Evolutionary conservation across 1,140 invertebrate genomes (phyloP).

Genomic region (Zaprionus davidi): DNA sequence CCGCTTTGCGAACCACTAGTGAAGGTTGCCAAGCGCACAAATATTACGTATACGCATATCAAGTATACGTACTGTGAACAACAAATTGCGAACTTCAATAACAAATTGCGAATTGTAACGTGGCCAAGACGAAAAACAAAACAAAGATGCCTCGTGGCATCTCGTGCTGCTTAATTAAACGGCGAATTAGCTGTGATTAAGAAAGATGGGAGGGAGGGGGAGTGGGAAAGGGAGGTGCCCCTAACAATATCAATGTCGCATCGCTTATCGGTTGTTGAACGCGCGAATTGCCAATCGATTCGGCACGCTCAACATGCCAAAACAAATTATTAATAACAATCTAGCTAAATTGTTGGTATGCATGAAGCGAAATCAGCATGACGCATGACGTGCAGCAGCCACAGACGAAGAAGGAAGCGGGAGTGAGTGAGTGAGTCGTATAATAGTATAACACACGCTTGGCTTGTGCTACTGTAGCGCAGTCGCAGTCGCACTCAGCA

Average conservation of each 20-base stretch:
- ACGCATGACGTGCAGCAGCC: slow-evolving; percentile 36
- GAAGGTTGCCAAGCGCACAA: slow-evolving; percentile 63
- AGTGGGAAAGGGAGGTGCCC: neutral
- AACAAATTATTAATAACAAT: slow-evolving; percentile 48
- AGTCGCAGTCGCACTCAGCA: slow-evolving; percentile 16
- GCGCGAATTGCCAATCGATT: slow-evolving; percentile 46
- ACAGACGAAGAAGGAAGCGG: slow-evolving; percentile 32
- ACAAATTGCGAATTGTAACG: slow-evolving; percentile 65
- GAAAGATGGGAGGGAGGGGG: neutral
- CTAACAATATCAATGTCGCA: slow-evolving; percentile 56
- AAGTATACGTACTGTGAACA: slow-evolving; percentile 56
- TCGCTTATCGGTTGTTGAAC: slow-evolving; percentile 64
- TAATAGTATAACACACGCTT: neutral
- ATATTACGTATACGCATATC: slow-evolving; percentile 67
- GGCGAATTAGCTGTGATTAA: slow-evolving; percentile 35
- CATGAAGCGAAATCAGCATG: slow-evolving; percentile 32
- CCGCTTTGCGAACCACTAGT: neutral
- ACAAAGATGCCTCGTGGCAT: slow-evolving; percentile 18
- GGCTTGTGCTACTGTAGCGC: slow-evolving; percentile 28
- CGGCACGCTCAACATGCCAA: slow-evolving; percentile 22
- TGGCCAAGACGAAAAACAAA: slow-evolving; percentile 36
- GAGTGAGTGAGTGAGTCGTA: slow-evolving; percentile 9
- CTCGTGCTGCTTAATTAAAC: slow-evolving; percentile 33
- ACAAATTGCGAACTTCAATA: slow-evolving; percentile 52
- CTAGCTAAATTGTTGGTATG: slow-evolving; percentile 38